Base-by-base conservation (phyloP, 2,113 vertebrate genomes). In the Anser brachyrhynchus region DNA sequence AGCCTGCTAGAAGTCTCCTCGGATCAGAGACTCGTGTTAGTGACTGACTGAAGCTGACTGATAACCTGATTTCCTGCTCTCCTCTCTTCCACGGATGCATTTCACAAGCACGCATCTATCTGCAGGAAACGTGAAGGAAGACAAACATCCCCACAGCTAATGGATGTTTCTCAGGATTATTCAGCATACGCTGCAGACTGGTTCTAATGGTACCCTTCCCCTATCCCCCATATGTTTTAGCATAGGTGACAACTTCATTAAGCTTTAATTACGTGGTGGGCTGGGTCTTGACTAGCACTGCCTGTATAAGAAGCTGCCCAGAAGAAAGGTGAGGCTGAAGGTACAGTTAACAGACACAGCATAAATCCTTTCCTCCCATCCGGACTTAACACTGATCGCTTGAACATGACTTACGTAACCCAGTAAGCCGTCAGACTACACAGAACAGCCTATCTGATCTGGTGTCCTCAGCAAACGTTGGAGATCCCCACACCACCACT, bases 331-430 rank as follows among this genome's bases (percentile, higher is more conserved):
- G 87, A 84, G 20, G 67, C 71, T 75, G 74, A 87, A 95, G 70
- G 87, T 87, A 65, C 25, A 29, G 86, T 81, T 66, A 89, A 83
- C 52, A 93, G 67, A 77, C n/a, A 71, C 15, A 39, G 44, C 14
- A 39, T 52, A 96, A 96, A 96, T 92, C 95, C 84, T 73, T 89
- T 84, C 91, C 86, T 84, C 74, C 87, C 78, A 82, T 89, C 91
- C 1, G 2, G 96, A 91, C 93, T 96, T 96, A 95, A 73, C 44
- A 37, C 86, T 91, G 96, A 97, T 92, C 80, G 91, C 93, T 92
- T 87, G 79, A 91, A 83, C 51, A 19, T 20, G 78, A 85, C 89
- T 97, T 96, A 93, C 28, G 6, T 87, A 96, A 97, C 93, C 79
- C 62, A 41, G 55, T 94, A 93, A 96, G 96, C 95, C 87, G 87